Conservation (phyloP, 2,797 vertebrate species). For the Bovichtus variegatus region DNA sequence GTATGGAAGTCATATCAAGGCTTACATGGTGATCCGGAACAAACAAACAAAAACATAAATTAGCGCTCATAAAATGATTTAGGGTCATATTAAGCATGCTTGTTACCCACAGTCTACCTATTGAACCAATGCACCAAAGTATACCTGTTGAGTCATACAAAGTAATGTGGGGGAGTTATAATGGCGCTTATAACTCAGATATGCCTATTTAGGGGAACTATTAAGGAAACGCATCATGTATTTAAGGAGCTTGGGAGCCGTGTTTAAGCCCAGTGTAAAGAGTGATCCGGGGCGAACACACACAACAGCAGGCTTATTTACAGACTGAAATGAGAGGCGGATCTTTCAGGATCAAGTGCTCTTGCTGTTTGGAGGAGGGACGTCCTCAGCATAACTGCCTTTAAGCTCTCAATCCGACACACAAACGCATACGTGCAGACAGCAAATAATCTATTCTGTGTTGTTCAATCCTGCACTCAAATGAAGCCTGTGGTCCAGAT, state of each 20-base stretch:
- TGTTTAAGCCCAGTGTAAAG: conserved; percentile 44
- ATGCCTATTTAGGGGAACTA: conserved; percentile 35
- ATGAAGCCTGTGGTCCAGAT: neutral
- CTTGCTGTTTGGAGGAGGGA: conserved; percentile 63
- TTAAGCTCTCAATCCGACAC: conserved; percentile 73
- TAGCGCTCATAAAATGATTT: conserved; percentile 49
- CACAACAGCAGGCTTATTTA: conserved; percentile 73
- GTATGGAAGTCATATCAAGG: conserved; percentile 33
- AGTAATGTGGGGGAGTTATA: conserved; percentile 33
- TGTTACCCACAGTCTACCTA: conserved; percentile 31
- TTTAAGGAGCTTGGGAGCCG: conserved; percentile 31
- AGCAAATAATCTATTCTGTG: conserved; percentile 1
- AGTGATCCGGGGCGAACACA: conserved; percentile 70
- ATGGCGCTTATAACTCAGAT: conserved; percentile 33
- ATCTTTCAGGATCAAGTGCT: conserved; percentile 76
- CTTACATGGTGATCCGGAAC: conserved; percentile 31
- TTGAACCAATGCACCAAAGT: conserved; percentile 16
- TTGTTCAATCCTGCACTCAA: neutral
- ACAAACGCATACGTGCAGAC: conserved; percentile 33
- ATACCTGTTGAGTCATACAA: conserved; percentile 22
- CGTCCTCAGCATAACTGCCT: conserved; percentile 64
- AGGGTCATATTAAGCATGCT: conserved; percentile 42
- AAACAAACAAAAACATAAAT: conserved; percentile 59
- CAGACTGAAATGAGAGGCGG: conserved; percentile 72
- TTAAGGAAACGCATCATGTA: conserved; percentile 39